Evolutionary conservation across 2,888 invertebrate genomes (phyloP).

Genomic region (Macroteleia sp.): DNA sequence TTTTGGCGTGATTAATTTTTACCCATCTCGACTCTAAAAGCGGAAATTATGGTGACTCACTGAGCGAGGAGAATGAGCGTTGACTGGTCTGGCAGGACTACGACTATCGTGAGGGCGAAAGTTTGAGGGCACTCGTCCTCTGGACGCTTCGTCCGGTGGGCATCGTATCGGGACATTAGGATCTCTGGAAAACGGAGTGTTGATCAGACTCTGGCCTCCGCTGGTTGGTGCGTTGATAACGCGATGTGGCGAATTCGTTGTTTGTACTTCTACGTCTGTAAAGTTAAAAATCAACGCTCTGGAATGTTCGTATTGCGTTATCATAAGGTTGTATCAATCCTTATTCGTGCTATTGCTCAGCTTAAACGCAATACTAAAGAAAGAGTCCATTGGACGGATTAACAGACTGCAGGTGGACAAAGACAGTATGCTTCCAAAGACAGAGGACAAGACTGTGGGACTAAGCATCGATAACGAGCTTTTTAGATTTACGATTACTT

Average conservation of each 20-base stretch:
- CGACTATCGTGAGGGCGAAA: slow-evolving; percentile 71
- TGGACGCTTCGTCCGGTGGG: slow-evolving; percentile 73
- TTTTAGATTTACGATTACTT: neutral
- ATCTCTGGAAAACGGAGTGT: slow-evolving; percentile 83
- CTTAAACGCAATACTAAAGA: slow-evolving; percentile 42
- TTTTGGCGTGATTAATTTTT: too few species aligned
- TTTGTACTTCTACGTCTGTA: slow-evolving; percentile 82
- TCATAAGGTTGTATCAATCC: slow-evolving; percentile 7
- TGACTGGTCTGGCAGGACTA: slow-evolving; percentile 70
- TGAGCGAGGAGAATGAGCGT: slow-evolving; percentile 77
- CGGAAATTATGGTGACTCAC: too few species aligned
- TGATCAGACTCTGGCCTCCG: slow-evolving; percentile 81
- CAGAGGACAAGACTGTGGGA: slow-evolving; percentile 23
- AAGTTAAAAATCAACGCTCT: slow-evolving; percentile 67
- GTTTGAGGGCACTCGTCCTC: slow-evolving; percentile 67
- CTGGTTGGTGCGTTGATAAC: slow-evolving; percentile 71
- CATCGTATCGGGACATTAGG: slow-evolving; percentile 80
- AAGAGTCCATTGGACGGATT: slow-evolving; percentile 41
- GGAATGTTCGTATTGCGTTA: slow-evolving; percentile 36
- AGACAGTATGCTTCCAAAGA: slow-evolving; percentile 45
- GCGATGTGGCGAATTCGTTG: slow-evolving; percentile 82
- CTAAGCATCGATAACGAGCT: slow-evolving; percentile 28
- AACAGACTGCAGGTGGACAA: slow-evolving; percentile 35
- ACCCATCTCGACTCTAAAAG: too few species aligned
- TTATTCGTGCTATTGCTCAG: slow-evolving; percentile 19